Base-by-base conservation (phyloP, 2,888 invertebrate species). In the Micoletzkya japonica region DNA sequence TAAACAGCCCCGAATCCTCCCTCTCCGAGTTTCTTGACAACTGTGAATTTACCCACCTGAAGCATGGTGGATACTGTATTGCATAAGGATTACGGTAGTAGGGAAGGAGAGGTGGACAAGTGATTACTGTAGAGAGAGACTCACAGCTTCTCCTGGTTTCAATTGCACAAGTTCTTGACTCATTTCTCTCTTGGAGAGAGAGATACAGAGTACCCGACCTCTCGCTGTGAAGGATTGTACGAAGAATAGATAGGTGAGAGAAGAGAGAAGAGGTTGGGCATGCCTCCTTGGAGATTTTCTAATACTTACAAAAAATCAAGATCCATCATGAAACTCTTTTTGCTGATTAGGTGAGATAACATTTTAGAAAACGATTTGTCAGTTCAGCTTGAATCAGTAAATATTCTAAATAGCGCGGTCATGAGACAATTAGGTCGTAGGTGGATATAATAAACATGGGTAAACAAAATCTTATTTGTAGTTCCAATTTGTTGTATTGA, bases 1-100 rank as follows among this genome's bases (percentile, higher is more conserved):
- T 78, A 78, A 2, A 78, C 78, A 24, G 78, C 78, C n/a, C 78
- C 78, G 57, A 78, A 78, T n/a, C 74, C 78, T 1, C 78, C 78
- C 68, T 78, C 78, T 50, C 78, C 78, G 28, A 78, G 69, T 32
- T 78, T 78, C 58, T 76, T 77, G 58, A 75, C 28, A 30, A 78
- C 73, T 30, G 69, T 71, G 74, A 77, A 78, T 20, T 75, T 72
- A 49, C 75, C 76, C 34, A 77, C 74, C 64, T 64, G 10, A 39
- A 39, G 17, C 7, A 10, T 39, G 7, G 17, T 39, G 7, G 7
- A 39, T 10, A 10, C 39, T 39, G 39, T 39, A 7, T 39, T 7
- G 17, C 10, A 39, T 10, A 39, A 10, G 10, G 17, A 39, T 10
- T 7, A 39, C 17, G 39, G 39, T 39, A 39, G 39, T 39, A 17